phyloP scores from a whole-genome alignment of 2,797 vertebrate species.

The Varecia variegata region DNA sequence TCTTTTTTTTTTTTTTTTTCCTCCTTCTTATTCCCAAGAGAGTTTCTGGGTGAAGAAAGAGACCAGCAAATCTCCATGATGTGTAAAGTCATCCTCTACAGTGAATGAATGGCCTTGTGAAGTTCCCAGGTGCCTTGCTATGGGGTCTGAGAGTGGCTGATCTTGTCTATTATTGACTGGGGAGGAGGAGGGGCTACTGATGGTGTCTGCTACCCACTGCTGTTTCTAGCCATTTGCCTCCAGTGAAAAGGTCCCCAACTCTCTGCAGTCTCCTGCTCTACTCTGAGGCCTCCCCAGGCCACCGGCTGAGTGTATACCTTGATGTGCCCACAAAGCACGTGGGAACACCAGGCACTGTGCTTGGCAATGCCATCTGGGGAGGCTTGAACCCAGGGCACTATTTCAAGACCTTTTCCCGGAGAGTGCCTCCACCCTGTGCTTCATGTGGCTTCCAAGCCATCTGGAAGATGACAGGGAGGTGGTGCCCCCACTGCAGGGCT shows the following conservation, averaged over 20 bases:
- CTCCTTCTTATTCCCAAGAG: not conserved
- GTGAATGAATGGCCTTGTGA: too few species aligned
- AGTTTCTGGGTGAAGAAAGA: not conserved
- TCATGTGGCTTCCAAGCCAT: not conserved
- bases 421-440: not conserved
- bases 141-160: rapidly evolving
- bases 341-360: rapidly evolving
- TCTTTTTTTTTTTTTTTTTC: not conserved
- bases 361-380: too few species aligned
- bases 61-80: not conserved
- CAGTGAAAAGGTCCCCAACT: not conserved
- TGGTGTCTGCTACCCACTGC: not conserved
- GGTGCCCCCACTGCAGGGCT: not conserved
- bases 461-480: rapidly evolving
- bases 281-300: not conserved
- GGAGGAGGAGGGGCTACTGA: too few species aligned
- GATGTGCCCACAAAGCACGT: not conserved
- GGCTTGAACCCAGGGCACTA: not conserved
- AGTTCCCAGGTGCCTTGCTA: too few species aligned
- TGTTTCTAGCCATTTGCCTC: not conserved
- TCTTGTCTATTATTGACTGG: too few species aligned
- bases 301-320: rapidly evolving
- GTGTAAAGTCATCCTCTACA: not conserved
- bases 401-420: not conserved
- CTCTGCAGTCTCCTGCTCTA: not conserved